Base-by-base conservation (phyloP, 1,140 invertebrate genomes). In the Pseudomyrmex pallidus region DNA sequence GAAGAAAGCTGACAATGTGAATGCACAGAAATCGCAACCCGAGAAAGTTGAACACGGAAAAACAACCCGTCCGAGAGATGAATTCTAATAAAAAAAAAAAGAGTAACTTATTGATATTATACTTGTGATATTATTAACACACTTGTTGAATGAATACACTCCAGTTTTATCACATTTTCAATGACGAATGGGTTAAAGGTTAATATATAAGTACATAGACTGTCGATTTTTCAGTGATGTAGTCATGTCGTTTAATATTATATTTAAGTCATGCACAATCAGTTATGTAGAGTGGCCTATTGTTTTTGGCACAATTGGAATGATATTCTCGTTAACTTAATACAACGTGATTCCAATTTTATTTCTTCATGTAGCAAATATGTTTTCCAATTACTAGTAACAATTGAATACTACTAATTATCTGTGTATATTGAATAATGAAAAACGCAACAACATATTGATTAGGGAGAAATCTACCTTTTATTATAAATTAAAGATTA, bases 121-220 rank as follows among this genome's bases (percentile, higher is more conserved):
- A 74, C 20, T 74, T 78, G 17, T 78, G 64, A 78, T 67, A 77
- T n/a, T 44, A 68, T 35, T 20, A 68, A 78, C 52, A 78, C 63
- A 78, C 63, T 68, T 68, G 57, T 59, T 78, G 63, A 78, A 57
- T 20, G 15, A 13, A 44, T 78, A 78, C 50, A 57, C 54, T 70
- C 12, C 52, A 78, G 46, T 59, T 78, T 48, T 5, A 77, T 59
- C 70, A 35, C 74, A 78, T 70, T 78, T 35, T 44, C 25, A 17
- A 9, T 10, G 22, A 57, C 57, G 59, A 70, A 59, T 22, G 48
- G 44, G 0, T 78, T 35, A 2, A 35, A 57, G 13, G n/a, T 12
- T 12, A 44, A 48, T 56, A 22, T 35, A 35, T 35, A 35, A 22
- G 20, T 25, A 25, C 35, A 35, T 67, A 78, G 52, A 59, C 15